Base-by-base conservation (phyloP, 2,888 invertebrate species). In the Mythimna albipuncta region DNA sequence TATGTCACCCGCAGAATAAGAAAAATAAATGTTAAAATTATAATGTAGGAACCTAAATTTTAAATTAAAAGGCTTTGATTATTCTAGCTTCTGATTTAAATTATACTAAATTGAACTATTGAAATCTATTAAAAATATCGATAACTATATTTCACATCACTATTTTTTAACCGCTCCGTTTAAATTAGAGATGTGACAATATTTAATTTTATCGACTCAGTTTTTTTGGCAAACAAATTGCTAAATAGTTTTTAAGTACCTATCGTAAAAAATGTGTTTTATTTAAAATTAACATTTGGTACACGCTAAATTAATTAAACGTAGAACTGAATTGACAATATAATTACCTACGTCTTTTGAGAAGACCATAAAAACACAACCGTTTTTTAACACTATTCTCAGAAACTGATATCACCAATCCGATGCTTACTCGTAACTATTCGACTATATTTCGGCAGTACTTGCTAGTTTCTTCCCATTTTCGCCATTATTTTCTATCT, bases 381-480 rank as follows among this genome's bases (percentile, higher is more conserved):
- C 85, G 79, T 83, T 80, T 81, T 55, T 79, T 77, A 81, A 83
- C 72, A 70, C 83, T 83, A 81, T 67, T 72, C 71, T 79, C 74
- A 44, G 73, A 82, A 86, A 87, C 79, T 79, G 86, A 79, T 78
- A 67, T 81, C 85, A 76, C 75, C 77, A 79, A 84, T 84, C 82
- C 82, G 87, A 87, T 83, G 82, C 69, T 81, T 75, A 81, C 55
- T 54, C 85, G 65, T 83, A 87, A 81, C 84, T 89, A 87, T 86
- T 84, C 85, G 83, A 87, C 86, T 85, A 83, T 81, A 79, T 84
- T 88, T 89, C 93, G 95, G 95, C 95, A 95, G 94, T 94, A 91
- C 90, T 76, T 80, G 94, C 95, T 95, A 94, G 94, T 94, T 80
- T 85, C 79, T 72, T 83, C 77, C 85, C 80, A 83, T 74, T 87